These are phyloP conservation scores for Microctenopoma lineatum DNA, from an alignment of 2,797 vertebrate species.

Conservation along the genomic window DNA sequence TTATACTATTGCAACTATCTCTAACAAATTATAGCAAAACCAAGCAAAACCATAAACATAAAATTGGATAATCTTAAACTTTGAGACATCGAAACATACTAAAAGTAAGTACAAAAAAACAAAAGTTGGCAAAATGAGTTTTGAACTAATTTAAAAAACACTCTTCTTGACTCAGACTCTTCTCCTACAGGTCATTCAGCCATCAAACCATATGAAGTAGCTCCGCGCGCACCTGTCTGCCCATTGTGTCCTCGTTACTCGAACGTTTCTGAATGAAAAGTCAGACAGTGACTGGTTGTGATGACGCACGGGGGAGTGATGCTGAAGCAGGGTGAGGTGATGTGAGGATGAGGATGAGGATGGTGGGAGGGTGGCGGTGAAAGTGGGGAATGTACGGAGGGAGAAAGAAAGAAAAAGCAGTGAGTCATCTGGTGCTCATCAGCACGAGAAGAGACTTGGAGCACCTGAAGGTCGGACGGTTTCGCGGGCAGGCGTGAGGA, in stretches of 20 bases:
- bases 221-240: no score
- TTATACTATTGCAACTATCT: no score
- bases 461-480: constrained; percentile 56
- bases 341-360: constrained; percentile 37
- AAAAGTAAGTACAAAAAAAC: background rate
- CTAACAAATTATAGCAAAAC: no score
- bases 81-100: background rate
- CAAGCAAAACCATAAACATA: no score
- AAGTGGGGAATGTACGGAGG: background rate
- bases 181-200: background rate
- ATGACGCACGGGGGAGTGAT: constrained; percentile 73
- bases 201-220: no score
- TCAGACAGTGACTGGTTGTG: constrained; percentile 42
- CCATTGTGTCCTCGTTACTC: background rate
- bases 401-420: constrained; percentile 27
- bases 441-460: constrained; percentile 55
- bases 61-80: background rate
- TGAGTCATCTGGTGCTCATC: constrained; percentile 64
- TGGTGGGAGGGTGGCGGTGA: background rate
- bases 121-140: background rate
- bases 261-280: constrained; percentile 51
- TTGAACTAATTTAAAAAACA: background rate
- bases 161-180: background rate
- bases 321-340: constrained; percentile 52
- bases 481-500: constrained; percentile 34